Conservation (phyloP, 2,888 invertebrate genomes). For the Drosophila mimetica region DNA sequence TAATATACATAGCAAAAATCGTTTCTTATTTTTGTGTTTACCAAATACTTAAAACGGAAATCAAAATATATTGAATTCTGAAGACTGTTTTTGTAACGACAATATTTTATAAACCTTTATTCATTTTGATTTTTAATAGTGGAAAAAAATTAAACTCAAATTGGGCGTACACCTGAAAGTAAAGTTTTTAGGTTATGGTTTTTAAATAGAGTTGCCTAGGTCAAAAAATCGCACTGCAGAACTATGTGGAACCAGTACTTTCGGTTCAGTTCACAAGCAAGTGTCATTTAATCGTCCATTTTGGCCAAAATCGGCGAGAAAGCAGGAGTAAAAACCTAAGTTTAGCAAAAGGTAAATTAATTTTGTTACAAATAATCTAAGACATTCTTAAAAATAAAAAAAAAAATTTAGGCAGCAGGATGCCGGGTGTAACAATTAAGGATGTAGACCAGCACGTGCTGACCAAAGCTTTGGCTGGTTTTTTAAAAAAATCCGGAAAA, state of each 20-base stretch:
- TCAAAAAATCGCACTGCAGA: neutral
- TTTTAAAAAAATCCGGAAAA: constrained; percentile 93
- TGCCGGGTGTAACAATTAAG: constrained; percentile 97
- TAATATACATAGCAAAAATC: too few relatives aligned
- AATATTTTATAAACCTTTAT: too few relatives aligned
- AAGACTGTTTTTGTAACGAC: too few relatives aligned
- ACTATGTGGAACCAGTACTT: neutral
- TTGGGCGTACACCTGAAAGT: too few relatives aligned
- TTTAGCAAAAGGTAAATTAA: neutral
- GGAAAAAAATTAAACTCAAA: too few relatives aligned
- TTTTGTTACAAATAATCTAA: neutral
- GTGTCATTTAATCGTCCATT: constrained; percentile 8
- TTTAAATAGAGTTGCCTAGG: neutral
- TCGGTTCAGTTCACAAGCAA: neutral
- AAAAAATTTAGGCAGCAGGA: constrained; percentile 85
- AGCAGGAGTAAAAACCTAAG: neutral
- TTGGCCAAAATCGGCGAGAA: neutral
- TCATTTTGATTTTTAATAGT: too few relatives aligned
- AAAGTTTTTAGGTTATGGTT: too few relatives aligned
- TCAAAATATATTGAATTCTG: too few relatives aligned
- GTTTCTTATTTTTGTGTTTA: too few relatives aligned
- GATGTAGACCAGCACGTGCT: constrained; percentile 99
- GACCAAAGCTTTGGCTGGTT: constrained; percentile 96
- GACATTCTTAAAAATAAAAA: neutral
- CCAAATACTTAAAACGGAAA: too few relatives aligned